Evolutionary conservation across 2,888 invertebrate genomes (phyloP), one percentile per base, ranked within the genome.

Genomic region (Apamea epomidion): DNA sequence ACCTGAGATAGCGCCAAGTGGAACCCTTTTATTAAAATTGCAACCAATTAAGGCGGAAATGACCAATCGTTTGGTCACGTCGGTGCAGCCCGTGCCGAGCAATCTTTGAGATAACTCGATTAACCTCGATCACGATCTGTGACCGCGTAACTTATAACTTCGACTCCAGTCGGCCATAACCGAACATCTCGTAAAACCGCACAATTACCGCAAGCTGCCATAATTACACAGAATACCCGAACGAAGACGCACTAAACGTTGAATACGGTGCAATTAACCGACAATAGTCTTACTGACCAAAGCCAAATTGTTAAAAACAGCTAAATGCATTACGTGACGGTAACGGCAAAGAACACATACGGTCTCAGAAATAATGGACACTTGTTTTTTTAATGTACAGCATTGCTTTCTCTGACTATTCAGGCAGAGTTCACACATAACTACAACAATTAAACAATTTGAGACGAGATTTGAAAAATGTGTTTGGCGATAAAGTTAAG

Each of bases 51-150:
- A 86, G 87, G 87, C 92, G 93, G 93, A 93, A 94, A 93, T 90
- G 90, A 90, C 77, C 92, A 92, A 93, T 94, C 91, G 92, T 90
- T 92, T 88, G 89, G 86, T 83, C 87, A 84, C 90, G 91, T 89
- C 90, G 82, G 84, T 87, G 85, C 85, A 88, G 88, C 85, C 88
- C 85, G 88, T 86, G 88, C 88, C 86, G 85, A 76, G 85, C 90
- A 92, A 91, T 93, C 91, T 91, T 91, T 88, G 87, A 91, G 91
- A 91, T 93, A 92, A 93, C 92, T 92, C 90, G 91, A 94, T 94
- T 93, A 94, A 92, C 91, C 92, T 91, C 92, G 83, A 90, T 90
- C 88, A 91, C 86, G 87, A 91, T 87, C 90, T 84, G 84, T 83
- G 86, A 89, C 88, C 88, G 87, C 85, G 81, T 83, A 85, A 89